Base-by-base conservation (phyloP, 2,888 invertebrate species). In the Oxytorus armatus region DNA sequence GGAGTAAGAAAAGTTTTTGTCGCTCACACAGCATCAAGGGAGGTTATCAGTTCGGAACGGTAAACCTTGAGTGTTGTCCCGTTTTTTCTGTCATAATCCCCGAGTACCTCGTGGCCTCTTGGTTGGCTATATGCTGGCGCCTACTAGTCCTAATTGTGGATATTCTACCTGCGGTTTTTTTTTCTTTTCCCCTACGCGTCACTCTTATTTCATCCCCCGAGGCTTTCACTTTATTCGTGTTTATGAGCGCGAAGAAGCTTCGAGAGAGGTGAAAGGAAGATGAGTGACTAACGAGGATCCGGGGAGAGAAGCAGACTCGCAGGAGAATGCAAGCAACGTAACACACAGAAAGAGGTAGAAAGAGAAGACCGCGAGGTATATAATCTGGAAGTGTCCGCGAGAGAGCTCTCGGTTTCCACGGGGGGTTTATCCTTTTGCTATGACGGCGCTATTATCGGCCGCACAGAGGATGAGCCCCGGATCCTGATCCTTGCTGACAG, bases 271-370 rank as follows among this genome's bases (percentile, higher is more conserved):
- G 73, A 72, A 47, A 66, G 66, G 16, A 69, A 61, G 68, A 80
- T 77, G 76, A 80, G 85, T 86, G 86, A 84, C 83, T 83, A 74
- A 77, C 63, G 53, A 79, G 73, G 55, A 75, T 65, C 76, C 47
- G 36, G 65, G 69, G 59, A 36, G 47, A 57, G 74, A 70, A 14
- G 68, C 53, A 66, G 47, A 63, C 29, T 33, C 36, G 14, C n/a
- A n/a, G n/a, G 36, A 66, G 68, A 65, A 23, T 23, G 44, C 44
- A 18, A 66, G 21, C n/a, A 29, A 8, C 10, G 23, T n/a, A n/a
- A n/a, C 23, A 51, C 23, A 44, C 42, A 14, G 18, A 25, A 11
- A 18, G 21, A 65, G 65, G 11, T 1, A 8, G 8, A 18, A 18
- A 10, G 49, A n/a, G 55, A 14, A 3, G 57, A 44, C 29, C 36